Conservation (phyloP, 2,113 vertebrate species). For the Ia io region DNA sequence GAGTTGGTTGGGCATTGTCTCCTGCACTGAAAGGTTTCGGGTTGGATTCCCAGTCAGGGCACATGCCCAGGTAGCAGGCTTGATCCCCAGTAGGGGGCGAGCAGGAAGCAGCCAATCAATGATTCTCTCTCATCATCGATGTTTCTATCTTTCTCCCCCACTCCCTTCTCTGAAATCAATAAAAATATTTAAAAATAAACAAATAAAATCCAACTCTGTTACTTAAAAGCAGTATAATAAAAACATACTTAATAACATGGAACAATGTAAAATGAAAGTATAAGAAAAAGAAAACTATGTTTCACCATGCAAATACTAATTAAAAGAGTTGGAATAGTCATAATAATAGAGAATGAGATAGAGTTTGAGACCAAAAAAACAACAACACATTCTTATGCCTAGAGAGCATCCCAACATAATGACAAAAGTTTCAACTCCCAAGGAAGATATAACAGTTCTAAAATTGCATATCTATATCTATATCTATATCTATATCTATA, state of each 20-base stretch:
- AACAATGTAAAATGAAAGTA: conserved; percentile 13
- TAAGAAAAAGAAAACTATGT: background rate
- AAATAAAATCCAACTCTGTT: background rate
- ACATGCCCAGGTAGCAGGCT: too few species aligned
- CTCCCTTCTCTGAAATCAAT: too few species aligned
- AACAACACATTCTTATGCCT: background rate
- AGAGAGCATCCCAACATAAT: background rate
- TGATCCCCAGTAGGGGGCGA: too few species aligned
- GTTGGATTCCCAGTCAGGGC: too few species aligned
- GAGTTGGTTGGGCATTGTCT: too few species aligned
- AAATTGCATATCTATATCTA: background rate
- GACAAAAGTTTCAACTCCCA: conserved; percentile 11
- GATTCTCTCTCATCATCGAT: too few species aligned
- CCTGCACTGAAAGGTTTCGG: too few species aligned
- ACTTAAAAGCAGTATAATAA: background rate
- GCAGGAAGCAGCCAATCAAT: too few species aligned
- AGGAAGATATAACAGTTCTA: conserved; percentile 44
- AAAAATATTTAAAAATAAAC: too few species aligned
- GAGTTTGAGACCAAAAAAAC: background rate
- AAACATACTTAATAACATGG: background rate
- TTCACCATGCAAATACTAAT: conserved; percentile 19
- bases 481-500: too few species aligned
- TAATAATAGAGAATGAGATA: background rate
- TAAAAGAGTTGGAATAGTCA: conserved; percentile 5
- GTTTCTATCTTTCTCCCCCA: too few species aligned